Evolutionary conservation across 2,113 vertebrate species (phyloP).

Genomic region (Naja naja): DNA sequence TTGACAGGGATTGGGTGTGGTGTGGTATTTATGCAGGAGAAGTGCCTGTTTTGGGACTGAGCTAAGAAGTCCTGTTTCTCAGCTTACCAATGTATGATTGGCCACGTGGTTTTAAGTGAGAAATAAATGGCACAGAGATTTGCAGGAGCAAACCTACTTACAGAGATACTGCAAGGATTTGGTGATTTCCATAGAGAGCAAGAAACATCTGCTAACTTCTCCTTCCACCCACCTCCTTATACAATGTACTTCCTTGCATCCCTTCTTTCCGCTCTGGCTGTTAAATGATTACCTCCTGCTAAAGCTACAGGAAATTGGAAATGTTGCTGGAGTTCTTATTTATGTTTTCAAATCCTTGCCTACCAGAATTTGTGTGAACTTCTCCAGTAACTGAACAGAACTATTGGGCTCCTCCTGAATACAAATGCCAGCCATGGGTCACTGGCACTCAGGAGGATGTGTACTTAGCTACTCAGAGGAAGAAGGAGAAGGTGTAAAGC

Average conservation of each 20-base stretch:
- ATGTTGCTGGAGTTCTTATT: constrained; percentile 2
- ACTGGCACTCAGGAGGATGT: neutral
- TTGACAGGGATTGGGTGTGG: neutral
- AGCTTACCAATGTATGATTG: accelerated
- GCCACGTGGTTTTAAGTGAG: neutral
- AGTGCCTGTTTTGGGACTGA: neutral
- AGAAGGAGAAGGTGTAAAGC: neutral
- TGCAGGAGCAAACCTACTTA: neutral
- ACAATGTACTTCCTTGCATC: neutral
- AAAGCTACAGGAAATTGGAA: constrained; percentile 16
- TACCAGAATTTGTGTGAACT: neutral
- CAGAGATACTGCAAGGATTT: neutral
- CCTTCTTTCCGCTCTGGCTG: neutral
- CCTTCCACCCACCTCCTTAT: neutral
- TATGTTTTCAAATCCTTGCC: neutral
- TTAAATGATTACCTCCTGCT: neutral
- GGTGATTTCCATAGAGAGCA: neutral
- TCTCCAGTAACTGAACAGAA: neutral
- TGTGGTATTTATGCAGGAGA: neutral
- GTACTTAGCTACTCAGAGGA: neutral
- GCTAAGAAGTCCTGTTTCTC: neutral
- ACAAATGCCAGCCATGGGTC: neutral
- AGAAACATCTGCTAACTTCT: neutral
- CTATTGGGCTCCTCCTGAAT: neutral
- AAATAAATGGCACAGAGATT: neutral